A percentile compares a stretch with the other conserved stretches of the same genome.
Evolutionary conservation across 2,888 invertebrate species (phyloP).

Genomic region (Anticlea derivata): DNA sequence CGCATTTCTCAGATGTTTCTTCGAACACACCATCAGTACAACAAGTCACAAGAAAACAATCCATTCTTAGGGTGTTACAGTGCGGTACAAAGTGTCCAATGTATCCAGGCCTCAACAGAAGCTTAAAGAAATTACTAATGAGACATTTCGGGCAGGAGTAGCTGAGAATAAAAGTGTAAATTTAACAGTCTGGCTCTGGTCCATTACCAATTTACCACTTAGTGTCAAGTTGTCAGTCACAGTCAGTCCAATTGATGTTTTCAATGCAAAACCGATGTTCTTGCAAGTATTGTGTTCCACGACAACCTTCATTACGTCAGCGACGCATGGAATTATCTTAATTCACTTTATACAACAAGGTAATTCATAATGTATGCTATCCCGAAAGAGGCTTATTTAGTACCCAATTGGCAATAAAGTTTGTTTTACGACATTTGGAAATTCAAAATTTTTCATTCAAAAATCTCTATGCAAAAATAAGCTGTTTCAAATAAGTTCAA

Average conservation of each 20-base stretch:
- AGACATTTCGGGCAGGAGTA: neutral
- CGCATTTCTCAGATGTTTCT: too few relatives aligned
- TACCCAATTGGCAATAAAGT: too few relatives aligned
- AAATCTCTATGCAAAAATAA: too few relatives aligned
- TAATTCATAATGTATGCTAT: neutral
- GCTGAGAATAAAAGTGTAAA: slow-evolving; percentile 24
- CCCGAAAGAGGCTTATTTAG: too few relatives aligned
- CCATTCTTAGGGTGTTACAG: too few relatives aligned
- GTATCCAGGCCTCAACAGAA: neutral
- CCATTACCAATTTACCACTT: slow-evolving; percentile 35
- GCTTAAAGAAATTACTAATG: neutral
- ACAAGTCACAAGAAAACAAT: too few relatives aligned
- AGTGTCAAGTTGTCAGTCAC: slow-evolving; percentile 33
- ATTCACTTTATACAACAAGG: slow-evolving; percentile 19
- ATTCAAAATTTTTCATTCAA: too few relatives aligned
- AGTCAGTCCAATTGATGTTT: slow-evolving; percentile 19
- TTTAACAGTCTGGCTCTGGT: slow-evolving; percentile 21
- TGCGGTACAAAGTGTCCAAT: too few relatives aligned
- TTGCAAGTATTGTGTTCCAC: slow-evolving; percentile 22
- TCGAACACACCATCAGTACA: too few relatives aligned
- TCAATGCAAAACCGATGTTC: slow-evolving; percentile 12
- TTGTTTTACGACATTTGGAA: too few relatives aligned
- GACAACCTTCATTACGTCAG: slow-evolving; percentile 23
- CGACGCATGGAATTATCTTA: slow-evolving; percentile 27
- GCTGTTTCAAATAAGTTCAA: too few relatives aligned